Conservation (phyloP, 2,797 vertebrate genomes). For the Scyliorhinus canicula region DNA sequence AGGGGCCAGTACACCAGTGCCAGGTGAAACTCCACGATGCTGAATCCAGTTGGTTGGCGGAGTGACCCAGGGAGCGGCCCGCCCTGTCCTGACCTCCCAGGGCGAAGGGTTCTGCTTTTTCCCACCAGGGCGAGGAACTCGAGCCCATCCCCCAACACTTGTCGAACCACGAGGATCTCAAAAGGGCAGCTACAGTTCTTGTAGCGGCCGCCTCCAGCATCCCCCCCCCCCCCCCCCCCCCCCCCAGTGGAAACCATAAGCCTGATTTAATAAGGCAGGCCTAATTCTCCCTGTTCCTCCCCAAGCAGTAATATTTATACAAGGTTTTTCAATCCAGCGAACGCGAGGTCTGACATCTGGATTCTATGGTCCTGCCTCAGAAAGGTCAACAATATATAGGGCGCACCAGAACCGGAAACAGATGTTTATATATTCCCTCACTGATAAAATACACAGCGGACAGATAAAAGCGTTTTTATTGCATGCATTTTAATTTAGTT, state of each 20-base stretch:
- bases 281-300: neutral
- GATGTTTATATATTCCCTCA: neutral
- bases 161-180: no score
- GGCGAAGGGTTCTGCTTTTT: no score
- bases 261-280: constrained; percentile 22
- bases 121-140: no score
- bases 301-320: constrained; percentile 32
- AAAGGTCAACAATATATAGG: neutral
- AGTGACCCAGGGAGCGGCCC: no score
- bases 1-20: no score
- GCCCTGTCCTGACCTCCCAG: no score
- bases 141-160: no score
- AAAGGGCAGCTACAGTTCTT: no score
- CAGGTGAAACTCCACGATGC: no score
- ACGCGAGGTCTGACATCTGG: neutral
- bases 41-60: no score
- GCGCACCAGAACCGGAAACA: neutral
- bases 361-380: neutral
- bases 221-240: no score
- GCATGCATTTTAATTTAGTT: neutral
- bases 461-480: neutral
- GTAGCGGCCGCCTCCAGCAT: no score
- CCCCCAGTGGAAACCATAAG: constrained; percentile 14
- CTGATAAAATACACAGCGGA: neutral
- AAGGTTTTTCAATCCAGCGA: neutral